phyloP scores from a whole-genome alignment of 1,140 invertebrate species.

The Drosophila mayri region DNA sequence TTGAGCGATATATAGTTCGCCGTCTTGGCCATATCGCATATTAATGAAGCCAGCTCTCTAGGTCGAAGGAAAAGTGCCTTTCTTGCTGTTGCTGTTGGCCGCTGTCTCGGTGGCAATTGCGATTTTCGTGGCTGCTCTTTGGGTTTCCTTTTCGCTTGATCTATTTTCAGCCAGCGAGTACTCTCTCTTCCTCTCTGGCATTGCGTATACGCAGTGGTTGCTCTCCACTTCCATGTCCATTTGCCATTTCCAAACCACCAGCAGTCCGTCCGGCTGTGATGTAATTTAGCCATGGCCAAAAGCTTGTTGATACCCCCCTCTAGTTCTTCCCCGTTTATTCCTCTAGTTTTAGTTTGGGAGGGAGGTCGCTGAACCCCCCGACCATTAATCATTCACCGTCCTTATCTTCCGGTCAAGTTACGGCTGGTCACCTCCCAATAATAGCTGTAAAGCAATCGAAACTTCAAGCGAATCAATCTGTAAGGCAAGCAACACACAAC shows the following conservation, averaged over 20 bases:
- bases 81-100: background rate
- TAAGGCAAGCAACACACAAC: background rate
- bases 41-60: slow-evolving; percentile 51
- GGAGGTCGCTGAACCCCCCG: slow-evolving; percentile 21
- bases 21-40: slow-evolving; percentile 28
- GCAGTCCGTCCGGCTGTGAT: slow-evolving; percentile 25
- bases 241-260: slow-evolving; percentile 34
- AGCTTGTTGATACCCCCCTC: slow-evolving; percentile 26
- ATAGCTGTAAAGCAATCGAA: slow-evolving; percentile 26
- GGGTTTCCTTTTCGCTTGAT: slow-evolving; percentile 69
- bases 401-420: slow-evolving; percentile 10
- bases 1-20: slow-evolving; percentile 31
- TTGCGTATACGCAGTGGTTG: slow-evolving; percentile 66
- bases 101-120: slow-evolving; percentile 28
- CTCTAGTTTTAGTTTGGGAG: background rate
- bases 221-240: slow-evolving; percentile 49
- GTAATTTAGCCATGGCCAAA: slow-evolving; percentile 49
- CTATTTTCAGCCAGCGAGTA: slow-evolving; percentile 63
- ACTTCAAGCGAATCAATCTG: slow-evolving; percentile 28
- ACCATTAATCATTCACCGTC: slow-evolving; percentile 31
- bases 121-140: slow-evolving; percentile 59
- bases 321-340: slow-evolving; percentile 7
- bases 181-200: slow-evolving; percentile 4
- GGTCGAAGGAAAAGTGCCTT: slow-evolving; percentile 56
- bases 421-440: slow-evolving; percentile 41